These are phyloP conservation scores for Drosophila colorata DNA, from an alignment of 2,888 invertebrate species.

Conservation along the genomic window DNA sequence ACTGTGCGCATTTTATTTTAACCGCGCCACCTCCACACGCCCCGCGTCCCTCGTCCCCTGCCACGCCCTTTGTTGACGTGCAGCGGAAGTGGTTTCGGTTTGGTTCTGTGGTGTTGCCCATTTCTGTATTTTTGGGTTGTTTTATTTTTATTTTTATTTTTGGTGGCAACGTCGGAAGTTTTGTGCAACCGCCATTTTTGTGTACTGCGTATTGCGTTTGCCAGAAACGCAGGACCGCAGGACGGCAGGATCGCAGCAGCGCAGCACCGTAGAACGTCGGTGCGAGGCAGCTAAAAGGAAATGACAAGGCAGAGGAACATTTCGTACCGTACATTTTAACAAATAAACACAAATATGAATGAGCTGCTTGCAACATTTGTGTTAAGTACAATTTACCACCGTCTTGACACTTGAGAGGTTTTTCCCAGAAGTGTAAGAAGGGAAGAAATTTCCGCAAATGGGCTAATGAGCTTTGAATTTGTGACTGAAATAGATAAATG, in stretches of 20 bases:
- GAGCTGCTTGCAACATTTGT: constrained; percentile 35
- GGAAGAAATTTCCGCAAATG: constrained; percentile 9
- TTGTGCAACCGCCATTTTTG: constrained; percentile 66
- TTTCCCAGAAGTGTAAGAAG: background rate
- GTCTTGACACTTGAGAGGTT: constrained; percentile 26
- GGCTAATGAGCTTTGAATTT: constrained; percentile 39
- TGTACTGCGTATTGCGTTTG: constrained; percentile 43
- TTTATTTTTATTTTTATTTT: constrained; percentile 2
- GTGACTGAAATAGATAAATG: background rate
- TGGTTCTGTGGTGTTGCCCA: constrained; percentile 39
- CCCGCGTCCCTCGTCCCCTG: constrained; percentile 8
- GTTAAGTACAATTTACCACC: constrained; percentile 34
- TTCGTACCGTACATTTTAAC: constrained; percentile 38
- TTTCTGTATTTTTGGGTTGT: constrained; percentile 29
- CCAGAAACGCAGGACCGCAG: constrained; percentile 12
- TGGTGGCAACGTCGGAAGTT: constrained; percentile 67
- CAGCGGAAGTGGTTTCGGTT: constrained; percentile 54
- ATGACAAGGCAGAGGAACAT: constrained; percentile 26
- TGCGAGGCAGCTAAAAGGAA: background rate
- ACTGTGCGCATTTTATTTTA: constrained; percentile 69
- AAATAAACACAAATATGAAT: constrained; percentile 54
- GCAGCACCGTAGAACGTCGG: constrained; percentile 1
- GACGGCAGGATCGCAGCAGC: constrained; percentile 2
- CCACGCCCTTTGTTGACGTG: constrained; percentile 48
- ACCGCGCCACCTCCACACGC: constrained; percentile 13